Percentiles rank a stretch among this genome's conserved stretches.
Evolutionary conservation across 2,888 invertebrate species (phyloP).

Genomic region (Zonitis immaculata): DNA sequence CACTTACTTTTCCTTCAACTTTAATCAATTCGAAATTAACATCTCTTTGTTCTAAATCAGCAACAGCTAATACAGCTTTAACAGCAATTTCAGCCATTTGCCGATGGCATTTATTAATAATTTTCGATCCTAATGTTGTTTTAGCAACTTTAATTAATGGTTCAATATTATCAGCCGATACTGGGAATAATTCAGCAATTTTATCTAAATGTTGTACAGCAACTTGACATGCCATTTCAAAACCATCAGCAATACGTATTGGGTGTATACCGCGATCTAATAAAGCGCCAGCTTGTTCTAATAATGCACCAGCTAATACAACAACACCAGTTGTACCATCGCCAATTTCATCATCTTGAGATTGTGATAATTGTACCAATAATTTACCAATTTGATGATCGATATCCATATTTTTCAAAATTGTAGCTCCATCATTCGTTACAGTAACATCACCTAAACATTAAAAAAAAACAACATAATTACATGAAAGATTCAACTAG

Average conservation of each 20-base stretch:
- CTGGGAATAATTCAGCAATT: slow-evolving; percentile 86
- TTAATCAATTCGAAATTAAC: slow-evolving; percentile 99
- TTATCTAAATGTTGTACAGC: slow-evolving; percentile 68
- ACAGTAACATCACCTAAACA: slow-evolving; percentile 77
- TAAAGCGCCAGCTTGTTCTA: slow-evolving; percentile 90
- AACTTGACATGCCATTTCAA: slow-evolving; percentile 90
- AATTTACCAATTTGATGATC: slow-evolving; percentile 98
- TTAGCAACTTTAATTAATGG: slow-evolving; percentile 91
- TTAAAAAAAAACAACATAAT: no score
- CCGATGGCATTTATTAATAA: slow-evolving; percentile 93
- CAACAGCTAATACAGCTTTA: slow-evolving; percentile 92
- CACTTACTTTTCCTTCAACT: slow-evolving; percentile 95
- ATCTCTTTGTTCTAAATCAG: slow-evolving; percentile 87
- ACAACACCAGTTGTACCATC: slow-evolving; percentile 99
- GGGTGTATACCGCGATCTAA: slow-evolving; percentile 98
- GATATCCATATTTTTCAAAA: slow-evolving; percentile 97
- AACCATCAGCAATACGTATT: slow-evolving; percentile 97
- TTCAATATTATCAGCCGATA: slow-evolving; percentile 77
- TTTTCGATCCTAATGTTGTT: slow-evolving; percentile 98
- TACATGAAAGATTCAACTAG: neutral
- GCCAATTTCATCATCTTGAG: slow-evolving; percentile 98
- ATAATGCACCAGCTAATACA: slow-evolving; percentile 74
- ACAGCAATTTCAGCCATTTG: slow-evolving; percentile 99
- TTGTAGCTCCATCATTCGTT: slow-evolving; percentile 99
- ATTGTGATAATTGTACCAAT: slow-evolving; percentile 96